Evolutionary conservation across 2,797 vertebrate species (phyloP), one percentile per base, ranked within the genome.

Genomic region (Sciurus carolinensis): DNA sequence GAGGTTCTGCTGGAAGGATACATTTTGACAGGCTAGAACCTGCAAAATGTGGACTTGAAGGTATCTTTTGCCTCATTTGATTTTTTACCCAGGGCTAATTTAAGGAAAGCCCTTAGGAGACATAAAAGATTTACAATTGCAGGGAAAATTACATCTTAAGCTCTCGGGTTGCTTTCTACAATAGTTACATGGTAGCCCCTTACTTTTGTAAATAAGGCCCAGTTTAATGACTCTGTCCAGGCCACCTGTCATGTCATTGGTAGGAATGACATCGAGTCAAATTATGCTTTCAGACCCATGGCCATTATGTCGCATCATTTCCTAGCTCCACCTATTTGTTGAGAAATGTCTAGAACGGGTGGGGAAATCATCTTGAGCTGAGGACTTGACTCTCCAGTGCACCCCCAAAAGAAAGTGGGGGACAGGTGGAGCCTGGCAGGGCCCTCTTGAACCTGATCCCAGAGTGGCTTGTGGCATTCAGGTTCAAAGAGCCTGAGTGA

Each of bases 71-170:
- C 26, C 88, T 59, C 33, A 71, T 90, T 89, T 52, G 54, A 91
- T 91, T 91, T 59, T 90, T 87, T 28, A 75, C 72, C 14, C 54
- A 91, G 80, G 39, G 44, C 10, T 95, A 90, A 62, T 94, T 96
- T 86, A 93, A 97, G 81, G 3, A 83, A 64, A 91, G 42, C 52
- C 76, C 94, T 92, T 47, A 54, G 44, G 24, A 91, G 84, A 47
- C 47, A 17, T 0, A 42, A 83, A 67, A 80, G 44, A 90, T 92
- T 88, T 89, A 87, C 11, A 88, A 59, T 52, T 95, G 12, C 20
- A 92, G 72, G 52, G 89, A 95, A 95, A 6, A 28, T 67, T 44
- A 64, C 36, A 83, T 14, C 54, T 72, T 90, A 69, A 90, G 12
- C 42, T 69, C 18, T 90, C 57, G 26, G 44, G 10, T 22, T 87